phyloP scores from a whole-genome alignment of 2,113 vertebrate genomes.

The Macquaria ambigua region DNA sequence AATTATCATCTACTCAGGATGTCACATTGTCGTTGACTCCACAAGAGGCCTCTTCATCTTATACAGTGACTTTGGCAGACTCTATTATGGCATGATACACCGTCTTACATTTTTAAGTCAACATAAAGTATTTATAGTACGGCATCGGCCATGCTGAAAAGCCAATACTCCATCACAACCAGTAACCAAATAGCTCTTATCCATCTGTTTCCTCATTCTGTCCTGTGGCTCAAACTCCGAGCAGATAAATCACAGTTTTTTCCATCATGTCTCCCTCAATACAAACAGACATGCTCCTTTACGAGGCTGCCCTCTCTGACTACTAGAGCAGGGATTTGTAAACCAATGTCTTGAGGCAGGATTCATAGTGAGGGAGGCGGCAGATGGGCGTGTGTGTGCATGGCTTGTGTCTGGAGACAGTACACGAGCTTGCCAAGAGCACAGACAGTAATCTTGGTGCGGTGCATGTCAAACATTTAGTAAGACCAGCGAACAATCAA shows the following conservation, averaged over 20 bases:
- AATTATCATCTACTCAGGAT: constrained; percentile 69
- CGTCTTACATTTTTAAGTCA: constrained; percentile 59
- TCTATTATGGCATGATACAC: constrained; percentile 58
- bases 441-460: constrained; percentile 59
- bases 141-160: constrained; percentile 42
- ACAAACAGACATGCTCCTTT: constrained; percentile 73
- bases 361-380: constrained; percentile 63
- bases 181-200: constrained; percentile 64
- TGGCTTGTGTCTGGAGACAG: constrained; percentile 70
- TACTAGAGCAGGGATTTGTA: constrained; percentile 65
- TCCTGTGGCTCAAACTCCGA: constrained; percentile 38
- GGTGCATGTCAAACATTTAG: constrained; percentile 62
- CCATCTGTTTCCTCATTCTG: constrained; percentile 73
- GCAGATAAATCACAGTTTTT: constrained; percentile 71
- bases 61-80: constrained; percentile 53
- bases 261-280: constrained; percentile 72
- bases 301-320: constrained; percentile 62
- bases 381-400: constrained; percentile 67
- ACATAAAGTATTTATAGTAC: constrained; percentile 63
- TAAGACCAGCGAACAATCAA: constrained; percentile 50
- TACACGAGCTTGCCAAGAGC: constrained; percentile 54
- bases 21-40: constrained; percentile 68
- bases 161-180: constrained; percentile 58
- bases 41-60: constrained; percentile 69
- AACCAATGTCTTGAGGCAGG: constrained; percentile 69